Evolutionary conservation across 2,888 invertebrate genomes (phyloP).

Genomic region (Lycocerus yunnanus): DNA sequence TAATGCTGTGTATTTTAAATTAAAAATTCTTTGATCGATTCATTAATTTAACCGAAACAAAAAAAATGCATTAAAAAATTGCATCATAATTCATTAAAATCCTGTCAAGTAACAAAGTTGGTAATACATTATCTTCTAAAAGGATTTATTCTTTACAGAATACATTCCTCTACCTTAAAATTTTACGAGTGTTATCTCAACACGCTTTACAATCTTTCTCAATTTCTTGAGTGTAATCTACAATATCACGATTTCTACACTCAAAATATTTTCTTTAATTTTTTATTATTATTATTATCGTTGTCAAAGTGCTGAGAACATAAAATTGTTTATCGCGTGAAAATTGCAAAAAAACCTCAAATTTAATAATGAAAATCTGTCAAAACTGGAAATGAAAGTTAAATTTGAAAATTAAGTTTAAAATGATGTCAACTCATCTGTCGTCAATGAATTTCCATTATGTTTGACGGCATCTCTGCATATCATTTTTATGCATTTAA

Average conservation of each 20-base stretch:
- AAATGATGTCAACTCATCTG: not conserved
- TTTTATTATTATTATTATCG: not conserved
- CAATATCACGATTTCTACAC: not conserved
- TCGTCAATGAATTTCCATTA: not conserved
- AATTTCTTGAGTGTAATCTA: not conserved
- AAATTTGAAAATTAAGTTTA: not conserved
- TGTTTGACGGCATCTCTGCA: not conserved
- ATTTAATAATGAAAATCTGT: not conserved
- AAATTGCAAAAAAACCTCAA: not conserved
- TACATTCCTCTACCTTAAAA: not conserved
- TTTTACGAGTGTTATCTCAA: slow-evolving; percentile 2
- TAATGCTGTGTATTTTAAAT: too few relatives aligned
- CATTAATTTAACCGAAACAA: too few relatives aligned
- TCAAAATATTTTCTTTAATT: not conserved
- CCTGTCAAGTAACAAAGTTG: not conserved
- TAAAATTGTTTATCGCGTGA: not conserved
- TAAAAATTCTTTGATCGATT: not conserved
- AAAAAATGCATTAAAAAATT: not conserved
- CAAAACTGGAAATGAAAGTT: not conserved
- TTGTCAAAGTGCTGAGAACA: not conserved
- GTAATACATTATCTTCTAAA: not conserved
- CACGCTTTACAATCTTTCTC: not conserved
- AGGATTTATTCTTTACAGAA: not conserved
- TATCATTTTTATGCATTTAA: slow-evolving; percentile 1
- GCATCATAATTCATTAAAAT: not conserved